Percentiles rank a stretch among this genome's conserved stretches.
phyloP scores from a whole-genome alignment of 2,888 invertebrate genomes.

The Ethmia dodecea region DNA sequence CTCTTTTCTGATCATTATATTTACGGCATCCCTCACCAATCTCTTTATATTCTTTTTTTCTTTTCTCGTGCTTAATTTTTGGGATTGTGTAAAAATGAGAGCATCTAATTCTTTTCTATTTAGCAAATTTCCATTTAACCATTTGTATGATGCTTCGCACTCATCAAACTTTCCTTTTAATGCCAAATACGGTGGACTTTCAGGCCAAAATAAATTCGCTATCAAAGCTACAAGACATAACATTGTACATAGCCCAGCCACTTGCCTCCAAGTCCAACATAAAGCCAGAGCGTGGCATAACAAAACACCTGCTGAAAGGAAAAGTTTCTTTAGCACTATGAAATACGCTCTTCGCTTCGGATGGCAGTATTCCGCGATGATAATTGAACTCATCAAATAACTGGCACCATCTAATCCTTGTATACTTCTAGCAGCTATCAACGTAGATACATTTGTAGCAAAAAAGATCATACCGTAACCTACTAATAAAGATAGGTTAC shows the following conservation, averaged over 20 bases:
- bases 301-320: slow-evolving; percentile 25
- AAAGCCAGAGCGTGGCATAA: slow-evolving; percentile 31
- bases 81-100: slow-evolving; percentile 22
- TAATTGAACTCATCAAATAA: slow-evolving; percentile 23
- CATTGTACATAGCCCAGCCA: slow-evolving; percentile 21
- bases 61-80: slow-evolving; percentile 9
- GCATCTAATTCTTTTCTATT: slow-evolving; percentile 27
- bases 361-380: slow-evolving; percentile 28
- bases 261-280: slow-evolving; percentile 33
- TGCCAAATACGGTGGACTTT: slow-evolving; percentile 38
- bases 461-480: slow-evolving; percentile 32
- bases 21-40: not conserved
- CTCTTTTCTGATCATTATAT: slow-evolving; percentile 14
- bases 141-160: slow-evolving; percentile 30
- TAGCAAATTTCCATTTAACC: slow-evolving; percentile 27
- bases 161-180: slow-evolving; percentile 34
- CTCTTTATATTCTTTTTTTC: not conserved
- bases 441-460: slow-evolving; percentile 21
- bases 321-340: slow-evolving; percentile 27
- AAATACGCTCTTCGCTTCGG: slow-evolving; percentile 36
- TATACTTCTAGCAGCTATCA: slow-evolving; percentile 30
- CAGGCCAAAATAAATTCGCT: slow-evolving; percentile 35
- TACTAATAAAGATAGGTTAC: slow-evolving; percentile 18
- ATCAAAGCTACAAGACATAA: slow-evolving; percentile 19
- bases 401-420: slow-evolving; percentile 34